Evolutionary conservation across 2,888 invertebrate species (phyloP).

Genomic region (Heliconius aoede): DNA sequence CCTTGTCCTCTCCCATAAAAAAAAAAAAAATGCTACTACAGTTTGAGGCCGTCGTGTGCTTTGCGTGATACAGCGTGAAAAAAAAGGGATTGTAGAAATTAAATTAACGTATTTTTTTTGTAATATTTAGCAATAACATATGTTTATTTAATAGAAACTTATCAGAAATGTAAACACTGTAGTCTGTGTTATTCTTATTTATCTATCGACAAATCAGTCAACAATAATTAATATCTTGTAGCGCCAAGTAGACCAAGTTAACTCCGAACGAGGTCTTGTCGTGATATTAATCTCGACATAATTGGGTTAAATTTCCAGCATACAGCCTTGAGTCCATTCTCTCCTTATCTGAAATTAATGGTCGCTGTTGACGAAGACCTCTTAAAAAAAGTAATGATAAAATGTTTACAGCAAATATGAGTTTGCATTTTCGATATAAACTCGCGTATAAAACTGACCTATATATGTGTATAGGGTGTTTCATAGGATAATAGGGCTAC

Average conservation of each 20-base stretch:
- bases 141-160: not conserved
- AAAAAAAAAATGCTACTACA: too few relatives aligned
- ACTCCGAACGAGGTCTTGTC: constrained; percentile 47
- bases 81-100: too few relatives aligned
- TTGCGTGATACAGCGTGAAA: too few relatives aligned
- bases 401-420: constrained; percentile 37
- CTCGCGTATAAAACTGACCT: constrained; percentile 19
- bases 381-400: constrained; percentile 33
- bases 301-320: constrained; percentile 48
- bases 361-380: constrained; percentile 40
- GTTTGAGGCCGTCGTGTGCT: too few relatives aligned
- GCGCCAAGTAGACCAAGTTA: constrained; percentile 47
- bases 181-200: not conserved
- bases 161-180: not conserved
- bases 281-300: constrained; percentile 50
- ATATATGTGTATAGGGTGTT: not conserved
- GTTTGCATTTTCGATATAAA: constrained; percentile 44
- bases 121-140: too few relatives aligned
- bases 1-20: too few relatives aligned
- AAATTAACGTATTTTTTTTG: too few relatives aligned
- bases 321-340: constrained; percentile 47
- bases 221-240: constrained; percentile 38
- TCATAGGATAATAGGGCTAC: constrained; percentile 9
- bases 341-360: constrained; percentile 43
- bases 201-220: not conserved